These are phyloP conservation scores for Dusona sp. DNA, from an alignment of 2,888 invertebrate genomes.

Conservation along the genomic window DNA sequence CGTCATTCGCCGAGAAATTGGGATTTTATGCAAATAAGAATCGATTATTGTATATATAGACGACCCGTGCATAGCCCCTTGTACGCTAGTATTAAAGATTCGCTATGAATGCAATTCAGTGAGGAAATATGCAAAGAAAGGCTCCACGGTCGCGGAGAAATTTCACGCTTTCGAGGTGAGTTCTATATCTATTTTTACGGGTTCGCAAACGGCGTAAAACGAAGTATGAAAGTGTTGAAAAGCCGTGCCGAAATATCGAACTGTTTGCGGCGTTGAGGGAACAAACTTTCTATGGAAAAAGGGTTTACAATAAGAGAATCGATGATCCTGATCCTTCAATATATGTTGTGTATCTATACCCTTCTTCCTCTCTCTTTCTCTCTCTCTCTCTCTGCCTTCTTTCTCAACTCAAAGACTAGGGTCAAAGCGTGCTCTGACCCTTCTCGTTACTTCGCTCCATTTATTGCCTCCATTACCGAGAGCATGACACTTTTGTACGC, in stretches of 20 bases:
- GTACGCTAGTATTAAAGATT: neutral
- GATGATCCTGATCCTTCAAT: slow-evolving; percentile 32
- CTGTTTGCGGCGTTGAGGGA: slow-evolving; percentile 32
- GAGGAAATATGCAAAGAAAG: slow-evolving; percentile 50
- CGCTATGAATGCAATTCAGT: neutral
- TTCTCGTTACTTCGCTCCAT: neutral
- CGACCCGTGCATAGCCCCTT: neutral
- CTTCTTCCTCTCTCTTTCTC: too few species aligned
- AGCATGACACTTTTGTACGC: slow-evolving; percentile 1
- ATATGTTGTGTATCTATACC: too few species aligned
- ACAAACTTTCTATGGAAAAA: slow-evolving; percentile 10
- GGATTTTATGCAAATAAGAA: slow-evolving; percentile 66
- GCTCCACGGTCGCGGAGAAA: slow-evolving; percentile 32
- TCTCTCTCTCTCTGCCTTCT: too few species aligned
- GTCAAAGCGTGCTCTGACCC: too few species aligned
- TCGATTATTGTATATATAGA: slow-evolving; percentile 13
- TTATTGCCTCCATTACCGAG: slow-evolving; percentile 36
- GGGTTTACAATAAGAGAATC: slow-evolving; percentile 7
- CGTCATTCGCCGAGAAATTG: slow-evolving; percentile 65
- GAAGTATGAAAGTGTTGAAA: slow-evolving; percentile 60
- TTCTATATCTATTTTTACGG: slow-evolving; percentile 11
- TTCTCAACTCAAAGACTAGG: too few species aligned
- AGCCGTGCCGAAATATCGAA: neutral
- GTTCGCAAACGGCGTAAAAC: slow-evolving; percentile 40
- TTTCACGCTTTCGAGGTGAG: slow-evolving; percentile 48